phyloP scores from a whole-genome alignment of 2,113 vertebrate genomes.

The Nymphicus hollandicus region DNA sequence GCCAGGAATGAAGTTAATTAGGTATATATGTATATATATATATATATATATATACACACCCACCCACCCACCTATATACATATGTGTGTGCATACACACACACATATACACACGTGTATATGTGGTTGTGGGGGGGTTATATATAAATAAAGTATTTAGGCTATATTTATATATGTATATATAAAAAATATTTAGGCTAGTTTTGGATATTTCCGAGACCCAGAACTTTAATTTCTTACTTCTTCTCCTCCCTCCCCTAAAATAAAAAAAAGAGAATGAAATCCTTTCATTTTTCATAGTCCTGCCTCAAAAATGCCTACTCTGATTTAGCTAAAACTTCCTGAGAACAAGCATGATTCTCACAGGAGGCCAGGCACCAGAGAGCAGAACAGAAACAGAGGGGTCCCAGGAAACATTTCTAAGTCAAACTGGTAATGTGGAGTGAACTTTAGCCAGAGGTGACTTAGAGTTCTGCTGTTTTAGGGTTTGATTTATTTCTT shows the following conservation, averaged over 20 bases:
- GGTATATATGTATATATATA: neutral
- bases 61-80: too few relatives aligned
- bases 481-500: neutral
- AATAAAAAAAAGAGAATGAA: neutral
- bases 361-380: neutral
- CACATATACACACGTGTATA: too few relatives aligned
- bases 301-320: neutral
- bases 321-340: neutral
- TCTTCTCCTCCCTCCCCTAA: neutral
- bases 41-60: neutral
- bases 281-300: neutral
- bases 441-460: neutral
- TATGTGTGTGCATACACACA: too few relatives aligned
- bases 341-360: neutral
- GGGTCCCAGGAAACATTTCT: neutral
- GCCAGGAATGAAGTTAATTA: neutral
- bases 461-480: neutral
- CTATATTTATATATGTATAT: fast-evolving
- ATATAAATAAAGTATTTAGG: too few relatives aligned
- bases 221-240: neutral
- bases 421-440: neutral
- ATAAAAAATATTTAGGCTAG: neutral
- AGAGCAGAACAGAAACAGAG: neutral
- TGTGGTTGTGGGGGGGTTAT: too few relatives aligned
- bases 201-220: neutral